Evolutionary conservation across 1,140 invertebrate genomes (phyloP).

Genomic region (Arctopsyche grandis): DNA sequence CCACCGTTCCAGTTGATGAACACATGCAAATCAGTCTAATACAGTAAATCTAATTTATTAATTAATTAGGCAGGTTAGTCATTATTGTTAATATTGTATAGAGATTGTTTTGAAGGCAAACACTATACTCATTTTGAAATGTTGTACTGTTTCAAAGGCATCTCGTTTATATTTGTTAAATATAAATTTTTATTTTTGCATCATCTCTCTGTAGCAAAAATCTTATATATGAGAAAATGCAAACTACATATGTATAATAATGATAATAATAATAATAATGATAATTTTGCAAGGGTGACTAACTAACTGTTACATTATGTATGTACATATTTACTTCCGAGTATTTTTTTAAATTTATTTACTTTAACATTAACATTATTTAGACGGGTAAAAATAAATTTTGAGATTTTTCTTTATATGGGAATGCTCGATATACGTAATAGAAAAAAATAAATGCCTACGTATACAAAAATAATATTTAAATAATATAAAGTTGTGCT

Average conservation of each 20-base stretch:
- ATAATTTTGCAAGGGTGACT: constrained; percentile 46
- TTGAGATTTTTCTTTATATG: constrained; percentile 33
- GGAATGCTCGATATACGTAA: neutral
- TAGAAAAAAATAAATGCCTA: neutral
- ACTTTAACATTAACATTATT: constrained; percentile 22
- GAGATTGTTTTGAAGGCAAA: constrained; percentile 48
- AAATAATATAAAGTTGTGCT: constrained; percentile 1
- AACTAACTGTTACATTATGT: constrained; percentile 52
- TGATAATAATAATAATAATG: neutral
- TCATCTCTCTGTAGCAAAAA: constrained; percentile 50
- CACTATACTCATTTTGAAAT: constrained; percentile 51
- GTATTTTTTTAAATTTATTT: constrained; percentile 27
- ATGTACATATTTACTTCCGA: constrained; percentile 51
- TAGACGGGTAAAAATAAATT: constrained; percentile 17
- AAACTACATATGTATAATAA: constrained; percentile 47
- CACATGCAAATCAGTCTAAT: constrained; percentile 48
- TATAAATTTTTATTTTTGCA: constrained; percentile 50
- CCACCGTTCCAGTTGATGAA: constrained; percentile 44
- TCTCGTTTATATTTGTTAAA: constrained; percentile 54
- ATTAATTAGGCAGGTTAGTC: constrained; percentile 50
- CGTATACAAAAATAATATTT: neutral
- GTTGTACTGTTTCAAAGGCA: constrained; percentile 55
- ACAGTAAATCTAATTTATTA: constrained; percentile 47
- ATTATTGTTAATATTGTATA: constrained; percentile 51
- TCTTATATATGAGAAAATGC: constrained; percentile 51